Evolutionary conservation across 1,140 invertebrate genomes (phyloP).

Genomic region (Calephelis nemesis): DNA sequence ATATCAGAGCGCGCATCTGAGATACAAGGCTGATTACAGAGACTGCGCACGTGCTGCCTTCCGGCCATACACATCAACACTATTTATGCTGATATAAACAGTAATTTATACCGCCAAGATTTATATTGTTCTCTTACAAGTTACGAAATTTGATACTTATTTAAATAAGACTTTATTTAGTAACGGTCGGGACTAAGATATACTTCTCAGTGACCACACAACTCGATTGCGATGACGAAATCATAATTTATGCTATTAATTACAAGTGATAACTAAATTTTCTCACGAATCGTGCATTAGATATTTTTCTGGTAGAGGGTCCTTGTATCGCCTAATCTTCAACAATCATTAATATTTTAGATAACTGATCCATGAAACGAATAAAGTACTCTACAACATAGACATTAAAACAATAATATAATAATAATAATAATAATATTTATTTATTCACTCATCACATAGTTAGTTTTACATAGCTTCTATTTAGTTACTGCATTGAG

Average conservation of each 20-base stretch:
- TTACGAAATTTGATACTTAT: constrained; percentile 60
- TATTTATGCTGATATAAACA: constrained; percentile 15
- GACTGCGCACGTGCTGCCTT: constrained; percentile 49
- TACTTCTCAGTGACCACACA: constrained; percentile 50
- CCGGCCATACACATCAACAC: constrained; percentile 8
- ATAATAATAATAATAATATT: no score
- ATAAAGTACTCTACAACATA: background rate
- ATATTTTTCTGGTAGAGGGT: background rate
- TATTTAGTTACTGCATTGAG: no score
- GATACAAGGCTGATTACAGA: constrained; percentile 49
- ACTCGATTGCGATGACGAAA: constrained; percentile 28
- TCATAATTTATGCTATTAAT: constrained; percentile 27
- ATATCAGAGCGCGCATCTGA: constrained; percentile 55
- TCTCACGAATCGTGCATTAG: background rate
- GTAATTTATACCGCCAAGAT: constrained; percentile 4
- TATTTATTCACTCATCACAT: no score
- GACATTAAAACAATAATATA: no score
- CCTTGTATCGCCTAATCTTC: constrained; percentile 1
- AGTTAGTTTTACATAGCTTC: no score
- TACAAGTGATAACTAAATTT: constrained; percentile 12
- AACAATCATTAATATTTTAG: background rate
- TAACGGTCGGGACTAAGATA: no score
- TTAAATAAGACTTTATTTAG: constrained; percentile 36
- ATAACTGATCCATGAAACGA: background rate
- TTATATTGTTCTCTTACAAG: constrained; percentile 43